Evolutionary conservation across 23 tunicate species (phyloP).

Genomic region (Styela plicata): DNA sequence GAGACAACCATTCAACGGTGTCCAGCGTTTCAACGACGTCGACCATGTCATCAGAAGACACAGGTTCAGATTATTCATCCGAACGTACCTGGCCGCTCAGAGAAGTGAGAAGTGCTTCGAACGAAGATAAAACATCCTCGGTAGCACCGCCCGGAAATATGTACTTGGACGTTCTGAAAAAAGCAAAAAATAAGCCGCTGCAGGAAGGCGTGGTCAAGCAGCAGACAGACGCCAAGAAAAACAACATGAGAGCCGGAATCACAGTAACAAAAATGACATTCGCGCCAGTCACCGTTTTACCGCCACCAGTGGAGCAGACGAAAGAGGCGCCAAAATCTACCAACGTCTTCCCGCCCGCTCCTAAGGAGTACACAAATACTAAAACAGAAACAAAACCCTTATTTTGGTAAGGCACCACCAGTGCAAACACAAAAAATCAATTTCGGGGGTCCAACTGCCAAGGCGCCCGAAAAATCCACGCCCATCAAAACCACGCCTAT

Average conservation of each 20-base stretch:
- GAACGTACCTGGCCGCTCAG: conserved; percentile 21
- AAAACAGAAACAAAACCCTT: conserved; percentile 20
- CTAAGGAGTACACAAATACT: conserved; percentile 23
- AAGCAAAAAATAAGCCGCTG: conserved; percentile 2
- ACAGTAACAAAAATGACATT: conserved; percentile 35
- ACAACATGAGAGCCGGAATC: not conserved
- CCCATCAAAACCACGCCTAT: conserved; percentile 12
- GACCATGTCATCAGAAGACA: conserved; percentile 82
- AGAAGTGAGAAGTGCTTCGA: not conserved
- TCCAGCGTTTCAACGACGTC: conserved; percentile 67
- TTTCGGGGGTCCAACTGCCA: not conserved
- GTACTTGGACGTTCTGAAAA: conserved; percentile 52
- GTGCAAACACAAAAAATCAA: not conserved
- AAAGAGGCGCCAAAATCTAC: not conserved
- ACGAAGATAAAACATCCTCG: conserved; percentile 10
- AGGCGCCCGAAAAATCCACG: not conserved
- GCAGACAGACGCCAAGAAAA: conserved; percentile 2
- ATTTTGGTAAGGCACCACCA: conserved; percentile 23
- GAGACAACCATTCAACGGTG: conserved; percentile 35
- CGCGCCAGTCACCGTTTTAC: not conserved
- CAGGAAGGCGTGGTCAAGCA: not conserved
- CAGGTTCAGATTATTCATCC: conserved; percentile 21
- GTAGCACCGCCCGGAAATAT: conserved; percentile 38
- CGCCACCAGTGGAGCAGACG: not conserved
- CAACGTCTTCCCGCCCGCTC: conserved; percentile 17